Evolutionary conservation across 2,888 invertebrate species (phyloP).

Genomic region (Eudemis profundana): DNA sequence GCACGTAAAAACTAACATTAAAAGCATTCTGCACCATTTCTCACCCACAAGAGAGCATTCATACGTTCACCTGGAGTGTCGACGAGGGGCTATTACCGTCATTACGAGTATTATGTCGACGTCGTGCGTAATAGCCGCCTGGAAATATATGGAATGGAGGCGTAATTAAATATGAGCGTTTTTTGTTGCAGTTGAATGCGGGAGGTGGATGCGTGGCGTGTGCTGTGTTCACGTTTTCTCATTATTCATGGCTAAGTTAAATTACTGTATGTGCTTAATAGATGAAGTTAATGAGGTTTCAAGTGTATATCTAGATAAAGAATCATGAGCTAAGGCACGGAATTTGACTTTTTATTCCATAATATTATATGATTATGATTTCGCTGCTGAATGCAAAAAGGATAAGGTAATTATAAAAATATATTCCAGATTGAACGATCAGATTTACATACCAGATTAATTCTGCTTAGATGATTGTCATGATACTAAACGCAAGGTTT

Average conservation of each 20-base stretch:
- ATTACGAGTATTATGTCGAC: constrained; percentile 33
- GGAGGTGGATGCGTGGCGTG: neutral
- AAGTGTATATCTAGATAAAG: no score
- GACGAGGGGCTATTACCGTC: constrained; percentile 43
- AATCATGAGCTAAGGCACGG: no score
- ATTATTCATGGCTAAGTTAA: constrained; percentile 9
- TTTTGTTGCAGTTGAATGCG: constrained; percentile 30
- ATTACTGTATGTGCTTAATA: no score
- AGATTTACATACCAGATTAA: no score
- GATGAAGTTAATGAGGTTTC: no score
- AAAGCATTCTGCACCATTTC: constrained; percentile 27
- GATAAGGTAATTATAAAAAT: no score
- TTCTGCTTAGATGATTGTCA: no score
- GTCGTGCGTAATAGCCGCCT: constrained; percentile 40
- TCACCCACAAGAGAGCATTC: constrained; percentile 41
- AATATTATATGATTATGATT: no score
- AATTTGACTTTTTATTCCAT: no score
- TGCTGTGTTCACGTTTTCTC: constrained; percentile 15
- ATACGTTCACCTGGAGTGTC: constrained; percentile 42
- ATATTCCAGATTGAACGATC: no score
- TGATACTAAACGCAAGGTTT: no score
- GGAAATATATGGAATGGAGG: constrained; percentile 35
- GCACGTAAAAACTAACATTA: constrained; percentile 19
- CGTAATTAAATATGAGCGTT: constrained; percentile 38
- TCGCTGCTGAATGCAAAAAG: no score